Conservation (phyloP, 1,140 invertebrate species). For the Babylonia areolata region DNA sequence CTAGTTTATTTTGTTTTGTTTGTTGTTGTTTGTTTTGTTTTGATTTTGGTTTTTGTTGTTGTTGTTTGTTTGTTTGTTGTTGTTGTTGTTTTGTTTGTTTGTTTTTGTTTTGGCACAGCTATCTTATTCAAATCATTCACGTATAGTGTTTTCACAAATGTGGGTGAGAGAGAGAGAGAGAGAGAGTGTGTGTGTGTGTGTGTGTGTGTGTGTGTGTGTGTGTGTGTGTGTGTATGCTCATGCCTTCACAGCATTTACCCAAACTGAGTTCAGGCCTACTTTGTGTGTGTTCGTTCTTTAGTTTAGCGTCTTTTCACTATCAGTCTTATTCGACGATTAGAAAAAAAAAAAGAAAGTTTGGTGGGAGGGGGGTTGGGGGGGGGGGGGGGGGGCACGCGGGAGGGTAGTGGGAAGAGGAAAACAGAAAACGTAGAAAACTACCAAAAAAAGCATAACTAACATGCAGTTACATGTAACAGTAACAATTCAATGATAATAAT, state of each 20-base stretch:
- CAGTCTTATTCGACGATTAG: background rate
- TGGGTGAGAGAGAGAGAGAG: background rate
- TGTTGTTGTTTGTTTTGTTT: background rate
- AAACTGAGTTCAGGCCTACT: background rate
- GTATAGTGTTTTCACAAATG: background rate
- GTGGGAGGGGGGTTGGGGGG: no score
- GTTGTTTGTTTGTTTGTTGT: background rate
- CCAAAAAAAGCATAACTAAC: no score
- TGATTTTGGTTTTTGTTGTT: background rate
- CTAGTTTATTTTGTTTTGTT: background rate
- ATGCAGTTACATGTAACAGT: no score
- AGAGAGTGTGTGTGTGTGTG: slow-evolving; percentile 1
- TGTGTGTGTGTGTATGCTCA: background rate
- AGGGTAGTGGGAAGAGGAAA: no score
- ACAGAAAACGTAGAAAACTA: no score
- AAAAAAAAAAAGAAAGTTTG: background rate
- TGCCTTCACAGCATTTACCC: background rate
- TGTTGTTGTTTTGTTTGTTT: background rate
- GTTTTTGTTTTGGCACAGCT: background rate
- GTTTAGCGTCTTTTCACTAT: no score
- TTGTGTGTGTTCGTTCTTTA: no score
- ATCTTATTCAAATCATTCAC: no score
- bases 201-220: background rate
- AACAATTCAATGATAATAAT: no score
- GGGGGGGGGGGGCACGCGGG: no score